phyloP scores from a whole-genome alignment of 2,113 vertebrate species.

The Anhinga anhinga region DNA sequence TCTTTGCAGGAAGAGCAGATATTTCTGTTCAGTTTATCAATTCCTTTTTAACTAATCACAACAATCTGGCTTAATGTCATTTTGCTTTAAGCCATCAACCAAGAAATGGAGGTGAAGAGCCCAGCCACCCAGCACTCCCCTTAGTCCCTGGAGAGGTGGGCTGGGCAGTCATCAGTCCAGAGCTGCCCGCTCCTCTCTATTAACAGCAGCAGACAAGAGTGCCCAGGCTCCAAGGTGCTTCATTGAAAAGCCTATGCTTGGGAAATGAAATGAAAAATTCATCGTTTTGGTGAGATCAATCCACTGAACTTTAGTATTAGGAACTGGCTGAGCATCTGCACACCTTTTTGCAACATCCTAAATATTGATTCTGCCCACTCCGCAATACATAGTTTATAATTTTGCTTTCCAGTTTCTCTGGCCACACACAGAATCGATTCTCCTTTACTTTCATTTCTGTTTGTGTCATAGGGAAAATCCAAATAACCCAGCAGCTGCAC shows the following conservation, averaged over 20 bases:
- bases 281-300: not conserved
- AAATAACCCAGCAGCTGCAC: not conserved
- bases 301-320: not conserved
- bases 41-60: not conserved
- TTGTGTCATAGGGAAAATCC: not conserved
- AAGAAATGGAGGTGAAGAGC: not conserved
- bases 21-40: not conserved
- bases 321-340: not conserved
- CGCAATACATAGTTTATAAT: accelerated
- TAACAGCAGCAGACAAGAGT: not conserved
- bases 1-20: not conserved
- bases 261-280: not conserved
- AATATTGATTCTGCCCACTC: not conserved
- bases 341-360: not conserved
- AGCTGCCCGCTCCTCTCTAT: not conserved
- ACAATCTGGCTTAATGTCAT: not conserved
- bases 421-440: not conserved
- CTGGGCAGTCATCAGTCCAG: not conserved
- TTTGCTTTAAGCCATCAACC: not conserved
- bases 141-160: not conserved
- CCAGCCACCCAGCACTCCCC: not conserved
- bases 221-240: not conserved
- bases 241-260: not conserved
- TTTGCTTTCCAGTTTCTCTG: not conserved
- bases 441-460: not conserved